A percentile compares a stretch with the other conserved stretches of the same genome.
phyloP scores from a whole-genome alignment of 2,888 invertebrate species.

The Oxystoma pomonae region DNA sequence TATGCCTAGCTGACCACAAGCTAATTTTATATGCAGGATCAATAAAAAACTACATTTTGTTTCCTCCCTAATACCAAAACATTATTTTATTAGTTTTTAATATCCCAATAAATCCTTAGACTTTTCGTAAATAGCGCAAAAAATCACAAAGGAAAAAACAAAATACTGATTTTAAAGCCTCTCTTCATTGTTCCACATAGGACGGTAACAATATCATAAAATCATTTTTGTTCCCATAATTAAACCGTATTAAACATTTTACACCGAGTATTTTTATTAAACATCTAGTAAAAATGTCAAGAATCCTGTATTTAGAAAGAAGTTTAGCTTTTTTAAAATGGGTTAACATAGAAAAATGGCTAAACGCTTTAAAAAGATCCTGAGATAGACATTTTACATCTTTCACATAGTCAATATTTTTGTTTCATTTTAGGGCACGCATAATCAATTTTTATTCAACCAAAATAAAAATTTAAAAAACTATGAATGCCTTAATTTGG shows the following conservation, averaged over 20 bases:
- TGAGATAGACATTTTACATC: too few species aligned
- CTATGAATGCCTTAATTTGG: conserved; percentile 1
- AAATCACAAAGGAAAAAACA: not conserved
- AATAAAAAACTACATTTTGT: not conserved
- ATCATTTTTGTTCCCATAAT: conserved; percentile 30
- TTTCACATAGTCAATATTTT: conserved; percentile 13
- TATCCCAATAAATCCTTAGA: too few species aligned
- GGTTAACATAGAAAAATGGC: too few species aligned
- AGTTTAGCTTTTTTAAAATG: too few species aligned
- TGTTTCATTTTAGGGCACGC: conserved; percentile 10
- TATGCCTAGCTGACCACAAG: conserved; percentile 40
- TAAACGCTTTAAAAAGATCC: too few species aligned
- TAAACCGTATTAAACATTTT: conserved; percentile 8
- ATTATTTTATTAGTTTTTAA: not conserved
- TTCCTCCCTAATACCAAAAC: not conserved
- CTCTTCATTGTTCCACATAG: conserved; percentile 35
- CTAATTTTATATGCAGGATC: conserved; percentile 29
- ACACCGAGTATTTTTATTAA: not conserved
- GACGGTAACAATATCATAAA: conserved; percentile 45
- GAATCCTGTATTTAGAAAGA: not conserved
- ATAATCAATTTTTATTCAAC: conserved; percentile 13
- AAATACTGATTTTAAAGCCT: conserved; percentile 12
- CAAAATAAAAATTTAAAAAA: conserved; percentile 3
- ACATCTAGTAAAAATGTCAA: not conserved
- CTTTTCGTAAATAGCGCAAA: too few species aligned